Percentiles rank a stretch among this genome's conserved stretches.
These are phyloP conservation scores for Gobio occitaniae DNA, from an alignment of 2,797 vertebrate species.

Conservation along the genomic window DNA sequence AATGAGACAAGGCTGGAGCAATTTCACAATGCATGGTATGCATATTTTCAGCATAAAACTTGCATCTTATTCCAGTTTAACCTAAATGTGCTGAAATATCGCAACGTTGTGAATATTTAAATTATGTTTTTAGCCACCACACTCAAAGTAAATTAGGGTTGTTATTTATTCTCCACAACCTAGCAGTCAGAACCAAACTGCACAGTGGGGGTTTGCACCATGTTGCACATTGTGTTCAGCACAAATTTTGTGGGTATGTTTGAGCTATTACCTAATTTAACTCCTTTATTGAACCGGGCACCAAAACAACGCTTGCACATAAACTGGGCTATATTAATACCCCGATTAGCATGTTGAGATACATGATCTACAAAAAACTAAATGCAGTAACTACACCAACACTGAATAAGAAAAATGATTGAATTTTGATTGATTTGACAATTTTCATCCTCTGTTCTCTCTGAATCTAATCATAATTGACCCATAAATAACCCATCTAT, in stretches of 20 bases:
- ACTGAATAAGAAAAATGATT: neutral
- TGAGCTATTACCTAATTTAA: slow-evolving; percentile 1
- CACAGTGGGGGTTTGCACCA: neutral
- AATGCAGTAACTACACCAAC: neutral
- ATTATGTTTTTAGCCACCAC: neutral
- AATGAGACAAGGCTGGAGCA: neutral
- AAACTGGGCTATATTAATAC: neutral
- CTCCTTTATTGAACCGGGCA: neutral
- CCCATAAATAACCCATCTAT: neutral
- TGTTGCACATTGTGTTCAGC: neutral
- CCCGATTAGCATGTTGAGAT: neutral
- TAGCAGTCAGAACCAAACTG: neutral
- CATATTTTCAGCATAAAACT: neutral
- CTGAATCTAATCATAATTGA: neutral
- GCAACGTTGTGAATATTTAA: neutral
- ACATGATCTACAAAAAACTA: neutral
- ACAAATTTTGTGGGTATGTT: neutral
- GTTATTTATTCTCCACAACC: neutral
- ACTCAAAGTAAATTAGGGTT: neutral
- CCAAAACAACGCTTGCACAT: neutral
- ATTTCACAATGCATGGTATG: neutral
- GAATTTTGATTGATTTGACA: neutral
- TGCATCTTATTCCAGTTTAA: neutral
- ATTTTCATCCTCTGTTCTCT: neutral
- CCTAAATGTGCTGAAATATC: neutral